Evolutionary conservation across 2,888 invertebrate species (phyloP), one percentile per base, ranked within the genome.

Genomic region (Pandemis heparana): DNA sequence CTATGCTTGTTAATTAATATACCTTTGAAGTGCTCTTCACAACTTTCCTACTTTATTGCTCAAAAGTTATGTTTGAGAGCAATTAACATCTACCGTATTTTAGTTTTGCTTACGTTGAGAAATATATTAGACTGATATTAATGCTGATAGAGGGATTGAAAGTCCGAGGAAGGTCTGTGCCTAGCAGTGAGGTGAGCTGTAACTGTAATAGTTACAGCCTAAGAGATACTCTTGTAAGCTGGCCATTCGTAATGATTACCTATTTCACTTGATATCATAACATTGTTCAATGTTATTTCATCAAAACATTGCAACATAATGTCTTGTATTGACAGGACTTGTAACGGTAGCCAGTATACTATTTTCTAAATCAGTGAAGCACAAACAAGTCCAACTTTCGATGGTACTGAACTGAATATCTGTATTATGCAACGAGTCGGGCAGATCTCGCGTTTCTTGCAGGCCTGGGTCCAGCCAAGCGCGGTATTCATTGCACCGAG

Each of bases 331-430:
- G 38, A 48, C 48, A 38, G 38, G 32, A 41, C 9, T 62, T 16
- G 39, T 16, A 60, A 60, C 38, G 38, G 18, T 60, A 60, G 43
- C 46, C 43, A 46, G 46, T 32, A 14, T n/a, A 65, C 65, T 2
- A 65, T 65, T 65, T 65, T 65, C 65, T 51, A 51, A 51, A 65
- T 51, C 65, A 65, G 14, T 51, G 65, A 12, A 51, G 48, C 65
- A 48, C 51, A 64, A 51, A 64, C 63, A 39, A 9, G 48, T 38
- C 63, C 16, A 41, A 48, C 32, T 51, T 65, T 65, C 65, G 65
- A 65, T 65, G 38, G 51, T 51, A 39, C 23, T 56, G 23, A 23
- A 56, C 64, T 64, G 48, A 51, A 65, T 65, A 65, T 65, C 65
- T 51, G 51, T 65, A 38, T 65, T 65, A 65, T 65, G 65, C 64